Base-by-base conservation (phyloP, 2,113 vertebrate genomes). In the Varanus komodoensis region DNA sequence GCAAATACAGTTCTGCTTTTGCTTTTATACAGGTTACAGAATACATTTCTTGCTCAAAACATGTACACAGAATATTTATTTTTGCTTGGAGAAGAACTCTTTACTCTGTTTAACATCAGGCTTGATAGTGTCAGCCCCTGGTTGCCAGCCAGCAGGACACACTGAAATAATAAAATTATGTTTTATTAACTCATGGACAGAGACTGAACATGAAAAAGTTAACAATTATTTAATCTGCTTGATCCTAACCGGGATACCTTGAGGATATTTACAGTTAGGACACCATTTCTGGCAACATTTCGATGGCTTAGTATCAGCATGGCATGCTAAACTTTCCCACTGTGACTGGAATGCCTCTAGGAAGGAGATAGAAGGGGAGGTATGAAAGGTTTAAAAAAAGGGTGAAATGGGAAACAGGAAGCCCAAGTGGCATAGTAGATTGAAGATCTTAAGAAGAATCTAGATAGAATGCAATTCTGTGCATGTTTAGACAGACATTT, bases 131-230 rank as follows among this genome's bases (percentile, higher is more conserved):
- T 99, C 99, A 94, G 97, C 98, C 95, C 99, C 99, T 94, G 99
- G 99, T 96, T 99, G 98, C 99, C 99, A 99, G 92, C 99, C 99
- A 34, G 99, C 99, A 68, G 99, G 99, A 96, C 99, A 99, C 96
- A 99, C 99, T 99, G 97, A 92, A 98, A 97, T 57, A 95, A 82
- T 29, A 44, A 23, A 19, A 87, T 68, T 87, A 89, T 0, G 84
- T 67, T 34, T 75, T 89, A 88, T 79, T 87, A 73, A 93, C 68
- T 48, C 21, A 48, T 3, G 12, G 27, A 14, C 44, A 54, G 50
- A 86, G 52, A 23, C 19, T 34, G 4, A 75, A 61, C 68, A 48
- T 71, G 8, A 29, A 34, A 86, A 74, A 67, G 29, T 21, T 19
- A 85, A 79, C 9, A 4, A 9, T 25, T 84, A 21, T 29, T 27